Base-by-base conservation (phyloP, 2,113 vertebrate genomes). In the Dascyllus trimaculatus region DNA sequence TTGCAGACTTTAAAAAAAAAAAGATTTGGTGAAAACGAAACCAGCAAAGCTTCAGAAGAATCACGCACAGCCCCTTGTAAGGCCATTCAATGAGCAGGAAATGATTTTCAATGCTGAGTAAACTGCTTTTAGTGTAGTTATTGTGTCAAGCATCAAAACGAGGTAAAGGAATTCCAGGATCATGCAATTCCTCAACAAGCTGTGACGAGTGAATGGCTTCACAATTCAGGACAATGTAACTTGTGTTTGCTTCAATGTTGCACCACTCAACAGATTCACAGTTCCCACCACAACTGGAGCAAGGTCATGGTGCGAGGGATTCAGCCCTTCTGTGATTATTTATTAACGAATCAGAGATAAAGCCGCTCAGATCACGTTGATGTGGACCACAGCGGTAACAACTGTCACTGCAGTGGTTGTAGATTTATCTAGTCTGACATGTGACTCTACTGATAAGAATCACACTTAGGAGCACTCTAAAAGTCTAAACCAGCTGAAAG, bases 341-440 rank as follows among this genome's bases (percentile, higher is more conserved):
- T 49, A 78, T 80, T 25, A 60, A 85, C 71, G 69, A 54, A 14
- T 26, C 21, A 40, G 24, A 43, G 65, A 69, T 76, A 65, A 85
- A 72, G 60, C 29, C 18, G 8, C 45, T 51, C 25, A 29, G 4
- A 48, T 48, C 17, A 15, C 46, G 19, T 17, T 48, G 46, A 18
- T 4, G 19, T 32, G 18, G 25, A 15, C 46, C 18, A 15, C 15
- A 48, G 24, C 17, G 4, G n/a, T 46, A 18, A 18, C 5, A 38
- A 35, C 13, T 4, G 38, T 17, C 13, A 38, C 62, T 14, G 14
- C 19, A 19, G 46, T 22, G 17, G 48, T 22, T 11, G 49, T 3
- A 2, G 32, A 21, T 35, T 17, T 67, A 49, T 32, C n/a, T 4
- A 14, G 18, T 11, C 61, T 49, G 26, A 10, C 17, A 13, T 9